Evolutionary conservation across 2,797 vertebrate species (phyloP).

Genomic region (Hozukius guyotensis): DNA sequence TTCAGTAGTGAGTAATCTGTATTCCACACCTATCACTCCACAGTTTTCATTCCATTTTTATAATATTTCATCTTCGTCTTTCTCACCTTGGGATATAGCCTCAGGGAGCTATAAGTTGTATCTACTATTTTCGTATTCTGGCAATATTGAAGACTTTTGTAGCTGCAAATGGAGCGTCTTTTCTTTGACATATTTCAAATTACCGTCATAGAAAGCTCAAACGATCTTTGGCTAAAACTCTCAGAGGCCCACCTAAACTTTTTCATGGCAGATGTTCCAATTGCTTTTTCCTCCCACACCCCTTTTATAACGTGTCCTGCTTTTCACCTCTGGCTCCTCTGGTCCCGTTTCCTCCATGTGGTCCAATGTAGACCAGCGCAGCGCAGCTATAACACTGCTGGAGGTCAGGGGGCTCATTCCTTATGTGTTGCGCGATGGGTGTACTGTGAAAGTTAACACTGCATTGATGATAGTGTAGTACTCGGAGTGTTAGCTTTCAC

Average conservation of each 20-base stretch:
- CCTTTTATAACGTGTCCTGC: conserved; percentile 23
- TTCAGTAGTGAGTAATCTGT: conserved; percentile 36
- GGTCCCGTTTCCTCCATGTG: conserved; percentile 43
- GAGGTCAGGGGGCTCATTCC: conserved; percentile 29
- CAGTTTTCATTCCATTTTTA: conserved; percentile 48
- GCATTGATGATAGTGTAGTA: neutral
- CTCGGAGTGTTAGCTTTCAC: conserved; percentile 25
- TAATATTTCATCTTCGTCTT: conserved; percentile 65
- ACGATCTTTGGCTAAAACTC: conserved; percentile 33
- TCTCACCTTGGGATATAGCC: conserved; percentile 38
- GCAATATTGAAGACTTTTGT: conserved; percentile 30
- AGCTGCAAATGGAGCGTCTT: conserved; percentile 10
- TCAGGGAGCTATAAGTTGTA: conserved; percentile 42
- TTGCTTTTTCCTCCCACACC: conserved; percentile 32
- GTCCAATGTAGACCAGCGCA: neutral
- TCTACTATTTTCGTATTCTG: conserved; percentile 36
- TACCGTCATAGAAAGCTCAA: conserved; percentile 18
- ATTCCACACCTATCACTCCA: conserved; percentile 27
- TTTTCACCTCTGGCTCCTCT: conserved; percentile 29
- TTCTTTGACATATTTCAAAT: conserved; percentile 40
- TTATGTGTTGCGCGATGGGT: neutral
- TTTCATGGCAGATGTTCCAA: conserved; percentile 44
- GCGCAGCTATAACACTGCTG: conserved; percentile 15
- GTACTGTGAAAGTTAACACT: conserved; percentile 2
- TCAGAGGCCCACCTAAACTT: conserved; percentile 42